Conservation (phyloP, 2,797 vertebrate genomes). For the Octomys mimax region DNA sequence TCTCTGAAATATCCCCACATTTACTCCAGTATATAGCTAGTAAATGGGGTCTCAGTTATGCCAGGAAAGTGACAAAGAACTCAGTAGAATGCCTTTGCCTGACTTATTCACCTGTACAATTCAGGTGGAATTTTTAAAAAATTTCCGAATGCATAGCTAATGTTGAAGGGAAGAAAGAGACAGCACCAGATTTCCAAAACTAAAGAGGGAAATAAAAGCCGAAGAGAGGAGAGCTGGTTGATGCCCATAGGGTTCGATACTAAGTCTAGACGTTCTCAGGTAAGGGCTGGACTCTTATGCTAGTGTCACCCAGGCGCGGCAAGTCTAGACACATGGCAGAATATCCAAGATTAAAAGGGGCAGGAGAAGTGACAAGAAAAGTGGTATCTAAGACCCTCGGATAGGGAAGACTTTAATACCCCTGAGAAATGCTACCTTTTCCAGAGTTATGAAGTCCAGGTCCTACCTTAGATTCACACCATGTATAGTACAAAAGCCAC, state of each 20-base stretch:
- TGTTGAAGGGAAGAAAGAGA: neutral
- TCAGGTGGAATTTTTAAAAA: neutral
- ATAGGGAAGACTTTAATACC: neutral
- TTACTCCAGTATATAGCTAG: neutral
- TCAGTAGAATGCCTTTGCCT: neutral
- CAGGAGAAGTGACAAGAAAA: neutral
- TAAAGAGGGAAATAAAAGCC: neutral
- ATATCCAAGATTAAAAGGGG: neutral
- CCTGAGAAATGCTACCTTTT: neutral
- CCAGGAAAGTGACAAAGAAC: neutral
- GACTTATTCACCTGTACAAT: neutral
- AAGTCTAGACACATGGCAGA: neutral
- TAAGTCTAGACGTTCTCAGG: neutral
- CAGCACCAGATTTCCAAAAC: neutral
- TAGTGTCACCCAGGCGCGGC: neutral
- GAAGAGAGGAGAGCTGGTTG: neutral
- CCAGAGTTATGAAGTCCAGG: neutral
- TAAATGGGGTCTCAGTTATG: neutral
- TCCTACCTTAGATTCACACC: neutral
- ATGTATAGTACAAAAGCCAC: neutral
- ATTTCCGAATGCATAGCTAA: neutral
- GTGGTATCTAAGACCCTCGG: neutral
- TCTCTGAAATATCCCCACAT: neutral
- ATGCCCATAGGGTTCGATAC: neutral
- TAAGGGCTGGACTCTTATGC: neutral